These are phyloP conservation scores for Branchellion lobata DNA, from an alignment of 2,888 invertebrate genomes.

Conservation along the genomic window DNA sequence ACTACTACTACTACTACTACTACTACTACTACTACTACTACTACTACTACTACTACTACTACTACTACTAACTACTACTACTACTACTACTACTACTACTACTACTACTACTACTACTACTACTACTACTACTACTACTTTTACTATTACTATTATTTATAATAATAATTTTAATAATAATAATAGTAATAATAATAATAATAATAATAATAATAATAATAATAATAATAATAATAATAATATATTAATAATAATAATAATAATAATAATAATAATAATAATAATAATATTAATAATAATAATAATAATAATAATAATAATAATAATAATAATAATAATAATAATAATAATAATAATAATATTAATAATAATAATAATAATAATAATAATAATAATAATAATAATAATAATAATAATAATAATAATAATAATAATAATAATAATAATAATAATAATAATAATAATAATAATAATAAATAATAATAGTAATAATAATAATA, in stretches of 20 bases:
- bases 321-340: slow-evolving; percentile 30
- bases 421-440: slow-evolving; percentile 32
- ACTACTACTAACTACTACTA: no score
- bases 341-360: slow-evolving; percentile 42
- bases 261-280: slow-evolving; percentile 40
- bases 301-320: slow-evolving; percentile 39
- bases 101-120: background rate
- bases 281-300: slow-evolving; percentile 34
- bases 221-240: background rate
- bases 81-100: background rate
- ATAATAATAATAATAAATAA: slow-evolving; percentile 19
- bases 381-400: slow-evolving; percentile 39
- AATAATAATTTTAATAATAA: slow-evolving; percentile 15
- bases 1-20: background rate
- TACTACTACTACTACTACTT: background rate
- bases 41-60: background rate
- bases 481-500: no score
- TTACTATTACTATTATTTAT: background rate
- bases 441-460: slow-evolving; percentile 35
- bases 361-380: slow-evolving; percentile 40
- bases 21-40: background rate
- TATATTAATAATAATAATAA: background rate
- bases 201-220: slow-evolving; percentile 10
- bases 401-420: slow-evolving; percentile 39
- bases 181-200: background rate